Evolutionary conservation across 30 jellyfish, hydroid and myxozoan species (phyloP).

Genomic region (Pseudorhiza aurosa): DNA sequence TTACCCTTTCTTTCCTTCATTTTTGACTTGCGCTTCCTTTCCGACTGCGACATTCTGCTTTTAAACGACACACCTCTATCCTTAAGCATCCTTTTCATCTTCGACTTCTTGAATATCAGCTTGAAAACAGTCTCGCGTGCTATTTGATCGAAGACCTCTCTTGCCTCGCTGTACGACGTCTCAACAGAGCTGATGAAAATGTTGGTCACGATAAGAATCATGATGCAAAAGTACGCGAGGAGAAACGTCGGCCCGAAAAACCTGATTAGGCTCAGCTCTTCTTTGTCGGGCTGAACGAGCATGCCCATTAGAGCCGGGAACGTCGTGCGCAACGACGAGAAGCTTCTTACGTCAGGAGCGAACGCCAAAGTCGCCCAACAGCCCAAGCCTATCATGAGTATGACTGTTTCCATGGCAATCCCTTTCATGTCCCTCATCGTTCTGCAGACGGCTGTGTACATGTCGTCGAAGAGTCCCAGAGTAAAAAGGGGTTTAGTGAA

Average conservation of each 20-base stretch:
- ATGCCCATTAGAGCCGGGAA: slow-evolving; percentile 60
- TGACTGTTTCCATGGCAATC: slow-evolving; percentile 44
- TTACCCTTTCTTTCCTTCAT: not conserved
- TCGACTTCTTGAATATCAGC: slow-evolving; percentile 15
- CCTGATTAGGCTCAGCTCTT: not conserved
- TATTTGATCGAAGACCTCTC: slow-evolving; percentile 21
- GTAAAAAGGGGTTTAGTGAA: slow-evolving; percentile 56
- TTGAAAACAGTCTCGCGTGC: slow-evolving; percentile 19
- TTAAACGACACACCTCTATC: slow-evolving; percentile 6
- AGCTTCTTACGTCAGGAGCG: slow-evolving; percentile 21
- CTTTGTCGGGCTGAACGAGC: slow-evolving; percentile 64
- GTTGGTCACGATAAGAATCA: slow-evolving; percentile 43
- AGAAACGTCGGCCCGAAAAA: slow-evolving; percentile 37
- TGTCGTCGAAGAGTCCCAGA: slow-evolving; percentile 63
- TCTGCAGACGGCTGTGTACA: slow-evolving; percentile 43
- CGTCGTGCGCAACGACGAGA: slow-evolving; percentile 18
- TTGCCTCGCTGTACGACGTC: slow-evolving; percentile 57
- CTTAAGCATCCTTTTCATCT: not conserved
- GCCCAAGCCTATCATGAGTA: slow-evolving; percentile 32
- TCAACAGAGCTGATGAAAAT: slow-evolving; percentile 56
- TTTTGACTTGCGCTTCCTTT: not conserved
- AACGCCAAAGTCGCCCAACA: slow-evolving; percentile 68
- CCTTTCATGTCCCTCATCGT: slow-evolving; percentile 47
- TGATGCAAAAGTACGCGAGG: slow-evolving; percentile 16
- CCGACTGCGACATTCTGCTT: slow-evolving; percentile 6